Percentiles rank a stretch among this genome's conserved stretches.
These are phyloP conservation scores for Gorsachius goisagi DNA, from an alignment of 2,113 vertebrate species.

Conservation along the genomic window DNA sequence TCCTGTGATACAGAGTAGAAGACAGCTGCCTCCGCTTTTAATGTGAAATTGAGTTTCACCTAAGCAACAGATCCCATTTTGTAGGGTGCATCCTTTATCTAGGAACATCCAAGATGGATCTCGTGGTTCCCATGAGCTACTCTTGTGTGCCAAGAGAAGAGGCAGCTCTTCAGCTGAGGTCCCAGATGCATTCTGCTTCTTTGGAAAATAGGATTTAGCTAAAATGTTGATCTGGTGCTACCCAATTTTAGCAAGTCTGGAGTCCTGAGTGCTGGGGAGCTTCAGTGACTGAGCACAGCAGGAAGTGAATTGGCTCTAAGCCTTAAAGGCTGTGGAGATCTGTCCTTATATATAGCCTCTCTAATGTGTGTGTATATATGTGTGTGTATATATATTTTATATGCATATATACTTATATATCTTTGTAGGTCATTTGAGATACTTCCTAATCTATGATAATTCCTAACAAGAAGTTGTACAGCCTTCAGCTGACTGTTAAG, in stretches of 20 bases:
- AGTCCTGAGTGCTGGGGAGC: not conserved
- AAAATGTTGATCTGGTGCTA: not conserved
- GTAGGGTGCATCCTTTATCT: not conserved
- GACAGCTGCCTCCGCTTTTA: not conserved
- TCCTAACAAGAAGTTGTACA: constrained; percentile 16
- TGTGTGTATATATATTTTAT: not conserved
- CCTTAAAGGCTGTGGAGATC: not conserved
- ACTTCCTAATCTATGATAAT: not conserved
- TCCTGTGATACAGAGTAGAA: not conserved
- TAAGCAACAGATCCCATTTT: not conserved
- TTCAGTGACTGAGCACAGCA: constrained; percentile 15
- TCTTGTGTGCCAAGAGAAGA: not conserved
- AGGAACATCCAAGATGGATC: not conserved
- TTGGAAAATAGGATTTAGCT: not conserved
- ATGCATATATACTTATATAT: not conserved
- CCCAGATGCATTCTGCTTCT: not conserved
- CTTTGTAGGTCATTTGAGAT: not conserved
- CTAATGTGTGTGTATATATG: not conserved
- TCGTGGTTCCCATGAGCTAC: not conserved
- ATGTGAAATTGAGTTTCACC: not conserved
- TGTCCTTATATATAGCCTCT: not conserved
- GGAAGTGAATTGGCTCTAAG: constrained; percentile 7
- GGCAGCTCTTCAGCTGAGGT: not conserved
- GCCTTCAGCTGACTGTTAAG: not conserved
- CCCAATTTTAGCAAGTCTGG: constrained; percentile 18